Evolutionary conservation across 2,888 invertebrate species (phyloP).

Genomic region (Cistogaster globosa): DNA sequence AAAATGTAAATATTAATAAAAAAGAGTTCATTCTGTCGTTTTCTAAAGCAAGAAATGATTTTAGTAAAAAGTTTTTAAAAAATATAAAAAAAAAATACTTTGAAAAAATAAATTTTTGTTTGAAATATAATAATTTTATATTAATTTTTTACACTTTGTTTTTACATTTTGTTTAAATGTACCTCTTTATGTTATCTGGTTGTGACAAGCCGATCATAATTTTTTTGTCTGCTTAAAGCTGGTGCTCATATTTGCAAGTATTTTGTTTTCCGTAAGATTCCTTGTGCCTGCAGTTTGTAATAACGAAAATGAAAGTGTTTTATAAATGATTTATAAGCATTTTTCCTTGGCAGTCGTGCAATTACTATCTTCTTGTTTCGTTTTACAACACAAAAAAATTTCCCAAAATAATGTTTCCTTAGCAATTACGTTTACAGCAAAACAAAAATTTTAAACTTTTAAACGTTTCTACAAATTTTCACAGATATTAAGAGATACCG

Average conservation of each 20-base stretch:
- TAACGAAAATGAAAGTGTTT: slow-evolving; percentile 69
- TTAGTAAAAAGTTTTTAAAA: too few species aligned
- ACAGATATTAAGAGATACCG: slow-evolving; percentile 33
- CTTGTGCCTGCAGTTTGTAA: slow-evolving; percentile 45
- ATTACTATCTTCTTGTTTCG: slow-evolving; percentile 73
- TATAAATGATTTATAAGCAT: slow-evolving; percentile 60
- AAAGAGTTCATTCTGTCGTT: too few species aligned
- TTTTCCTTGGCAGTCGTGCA: slow-evolving; percentile 75
- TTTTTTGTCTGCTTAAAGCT: not conserved
- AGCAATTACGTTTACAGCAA: slow-evolving; percentile 8
- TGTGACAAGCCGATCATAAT: too few species aligned
- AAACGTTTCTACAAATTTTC: slow-evolving; percentile 58
- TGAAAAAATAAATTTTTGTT: too few species aligned
- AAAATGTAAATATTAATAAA: too few species aligned
- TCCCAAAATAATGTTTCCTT: slow-evolving; percentile 34
- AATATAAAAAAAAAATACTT: too few species aligned
- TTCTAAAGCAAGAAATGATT: too few species aligned
- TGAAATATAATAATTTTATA: too few species aligned
- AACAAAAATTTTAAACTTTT: slow-evolving; percentile 10
- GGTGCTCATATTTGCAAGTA: not conserved
- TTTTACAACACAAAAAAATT: slow-evolving; percentile 27
- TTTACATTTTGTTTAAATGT: too few species aligned
- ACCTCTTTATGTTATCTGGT: too few species aligned
- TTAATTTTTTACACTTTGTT: too few species aligned
- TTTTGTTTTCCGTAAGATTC: not conserved